Conservation (phyloP, 2,797 vertebrate species). For the Streptopelia turtur region DNA sequence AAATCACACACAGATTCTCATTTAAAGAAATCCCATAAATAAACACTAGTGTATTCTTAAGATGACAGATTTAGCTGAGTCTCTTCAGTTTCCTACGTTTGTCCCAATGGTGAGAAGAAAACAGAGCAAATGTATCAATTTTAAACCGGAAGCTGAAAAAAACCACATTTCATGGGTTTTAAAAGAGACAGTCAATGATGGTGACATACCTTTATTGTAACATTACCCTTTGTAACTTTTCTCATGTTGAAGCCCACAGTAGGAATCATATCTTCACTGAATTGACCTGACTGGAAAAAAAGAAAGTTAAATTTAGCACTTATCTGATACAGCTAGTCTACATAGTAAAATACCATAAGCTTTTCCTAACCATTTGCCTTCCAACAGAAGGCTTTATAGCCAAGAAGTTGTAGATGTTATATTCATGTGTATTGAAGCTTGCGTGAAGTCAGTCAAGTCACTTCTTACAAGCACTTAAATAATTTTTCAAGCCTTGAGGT, state of each 20-base stretch:
- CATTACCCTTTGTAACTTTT: constrained; percentile 98
- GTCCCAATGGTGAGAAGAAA: not conserved
- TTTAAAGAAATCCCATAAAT: not conserved
- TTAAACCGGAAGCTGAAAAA: not conserved
- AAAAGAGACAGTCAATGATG: not conserved
- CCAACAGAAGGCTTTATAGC: not conserved
- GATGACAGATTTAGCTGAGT: not conserved
- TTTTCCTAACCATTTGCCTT: not conserved
- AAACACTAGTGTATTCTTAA: not conserved
- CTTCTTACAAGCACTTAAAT: not conserved
- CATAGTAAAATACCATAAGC: not conserved
- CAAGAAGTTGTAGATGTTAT: not conserved
- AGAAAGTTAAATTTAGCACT: not conserved
- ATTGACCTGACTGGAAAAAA: constrained; percentile 91
- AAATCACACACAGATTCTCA: not conserved
- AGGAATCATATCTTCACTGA: constrained; percentile 99
- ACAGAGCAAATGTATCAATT: not conserved
- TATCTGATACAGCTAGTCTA: not conserved
- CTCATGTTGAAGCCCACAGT: constrained; percentile 99
- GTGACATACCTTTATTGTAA: constrained; percentile 95
- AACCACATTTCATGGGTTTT: not conserved
- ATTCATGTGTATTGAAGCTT: not conserved
- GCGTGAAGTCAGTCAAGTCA: not conserved
- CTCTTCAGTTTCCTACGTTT: constrained; percentile 19
- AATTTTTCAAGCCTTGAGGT: not conserved